These are phyloP conservation scores for Pavo muticus DNA, from an alignment of 2,113 vertebrate genomes.

Conservation along the genomic window DNA sequence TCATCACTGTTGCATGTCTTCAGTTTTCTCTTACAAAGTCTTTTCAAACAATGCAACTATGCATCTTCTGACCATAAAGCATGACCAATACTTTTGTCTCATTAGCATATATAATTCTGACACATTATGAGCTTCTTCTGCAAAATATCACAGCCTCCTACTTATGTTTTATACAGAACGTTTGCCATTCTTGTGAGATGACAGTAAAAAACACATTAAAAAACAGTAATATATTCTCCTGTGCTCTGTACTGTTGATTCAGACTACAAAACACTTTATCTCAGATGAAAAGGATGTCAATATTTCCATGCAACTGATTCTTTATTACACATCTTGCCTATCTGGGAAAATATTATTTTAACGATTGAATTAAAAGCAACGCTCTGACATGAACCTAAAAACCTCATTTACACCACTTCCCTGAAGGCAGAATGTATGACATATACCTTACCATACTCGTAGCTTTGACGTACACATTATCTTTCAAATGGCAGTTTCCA, in stretches of 20 bases:
- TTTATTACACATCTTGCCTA: neutral
- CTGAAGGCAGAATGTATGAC: constrained; percentile 12
- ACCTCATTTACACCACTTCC: neutral
- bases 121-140: neutral
- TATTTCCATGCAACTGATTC: neutral
- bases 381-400: neutral
- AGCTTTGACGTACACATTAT: constrained; percentile 89
- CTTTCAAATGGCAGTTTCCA: constrained; percentile 93
- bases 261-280: neutral
- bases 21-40: neutral
- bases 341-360: neutral
- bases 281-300: neutral
- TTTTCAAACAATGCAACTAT: neutral
- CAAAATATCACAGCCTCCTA: neutral
- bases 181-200: neutral
- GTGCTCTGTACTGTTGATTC: neutral
- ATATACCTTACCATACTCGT: constrained; percentile 90
- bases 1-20: neutral
- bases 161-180: neutral
- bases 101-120: neutral
- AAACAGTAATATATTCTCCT: neutral
- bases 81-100: neutral
- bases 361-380: neutral
- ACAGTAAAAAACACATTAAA: neutral
- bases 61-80: neutral